A percentile compares a stretch with the other conserved stretches of the same genome.
phyloP scores from a whole-genome alignment of 37 sponge, comb jelly and placozoan genomes.

The Ephydatia muelleri region DNA sequence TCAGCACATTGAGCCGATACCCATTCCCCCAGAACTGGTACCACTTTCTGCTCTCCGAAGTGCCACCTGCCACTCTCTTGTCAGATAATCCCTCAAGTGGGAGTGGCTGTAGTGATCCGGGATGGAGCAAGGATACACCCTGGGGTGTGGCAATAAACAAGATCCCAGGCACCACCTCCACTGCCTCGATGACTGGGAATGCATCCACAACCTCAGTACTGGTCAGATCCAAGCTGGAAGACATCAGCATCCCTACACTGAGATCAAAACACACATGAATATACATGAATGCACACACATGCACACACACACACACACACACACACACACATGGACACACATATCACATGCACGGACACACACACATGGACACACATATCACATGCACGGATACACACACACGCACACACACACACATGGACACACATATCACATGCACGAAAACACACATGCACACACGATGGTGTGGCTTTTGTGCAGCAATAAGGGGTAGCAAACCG shows the following conservation, averaged over 20 bases:
- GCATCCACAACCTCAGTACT: neutral
- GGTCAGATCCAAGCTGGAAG: neutral
- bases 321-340: conserved; percentile 11
- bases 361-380: conserved; percentile 3
- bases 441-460: too few relatives aligned
- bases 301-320: conserved; percentile 18
- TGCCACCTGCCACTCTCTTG: neutral
- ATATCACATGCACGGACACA: conserved; percentile 3
- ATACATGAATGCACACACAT: neutral
- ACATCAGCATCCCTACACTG: neutral
- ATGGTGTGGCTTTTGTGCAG: too few relatives aligned
- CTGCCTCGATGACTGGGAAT: neutral
- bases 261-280: too few relatives aligned
- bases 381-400: conserved; percentile 4
- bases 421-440: neutral
- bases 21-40: conserved; percentile 16
- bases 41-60: neutral
- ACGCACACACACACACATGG: conserved; percentile 5
- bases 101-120: conserved; percentile 12
- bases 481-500: too few relatives aligned
- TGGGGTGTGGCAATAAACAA: neutral
- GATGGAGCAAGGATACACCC: conserved; percentile 15
- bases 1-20: neutral
- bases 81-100: neutral
- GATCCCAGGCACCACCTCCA: conserved; percentile 14